Evolutionary conservation across 2,113 vertebrate genomes (phyloP), one percentile per base, ranked within the genome.

Genomic region (Coracopsis vasa): DNA sequence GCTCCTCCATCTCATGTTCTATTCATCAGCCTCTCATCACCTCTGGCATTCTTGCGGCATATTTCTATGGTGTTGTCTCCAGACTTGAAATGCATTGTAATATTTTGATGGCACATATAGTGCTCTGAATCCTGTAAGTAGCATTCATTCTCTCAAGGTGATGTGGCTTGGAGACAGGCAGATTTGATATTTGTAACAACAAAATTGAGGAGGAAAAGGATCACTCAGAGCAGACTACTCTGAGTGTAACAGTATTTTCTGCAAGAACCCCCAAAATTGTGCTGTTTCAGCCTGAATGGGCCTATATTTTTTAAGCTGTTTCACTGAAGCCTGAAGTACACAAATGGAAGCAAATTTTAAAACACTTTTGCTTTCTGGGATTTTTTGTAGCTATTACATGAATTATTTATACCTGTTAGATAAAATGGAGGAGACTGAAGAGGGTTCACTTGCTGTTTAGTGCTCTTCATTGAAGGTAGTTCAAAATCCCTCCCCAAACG

Each of bases 371-470:
- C 88, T 95, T 92, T 92, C 75, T 13, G 78, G 39, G 50, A 67
- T 94, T 94, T 95, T 93, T 78, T 58, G 75, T 71, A 94, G 89
- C 94, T 92, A 33, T 82, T 90, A 33, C 35, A 89, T 97, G 66
- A 94, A 97, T 97, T 95, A 97, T 97, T 97, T 95, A 97, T 80
- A 66, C 62, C 69, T 80, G 33, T 39, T 81, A 88, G 86, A 88
- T 89, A 94, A 97, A 97, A 89, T 71, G 82, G 75, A 91, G 69
- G 65, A 71, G 62, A 86, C 61, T 7, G 50, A 91, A 95, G 88
- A 95, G 45, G 64, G 27, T 92, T 96, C 62, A 48, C 53, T 96
- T 89, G 67, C 58, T 90, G 27, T 54, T 93, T 74, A 79, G 45
- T 78, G 33, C 58, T 86, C 41, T 94, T 47, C 61, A 3, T 16